Percentiles rank a stretch among this genome's conserved stretches.
Evolutionary conservation across 1,140 invertebrate species (phyloP).

Genomic region (Macrobrachium rosenbergii): DNA sequence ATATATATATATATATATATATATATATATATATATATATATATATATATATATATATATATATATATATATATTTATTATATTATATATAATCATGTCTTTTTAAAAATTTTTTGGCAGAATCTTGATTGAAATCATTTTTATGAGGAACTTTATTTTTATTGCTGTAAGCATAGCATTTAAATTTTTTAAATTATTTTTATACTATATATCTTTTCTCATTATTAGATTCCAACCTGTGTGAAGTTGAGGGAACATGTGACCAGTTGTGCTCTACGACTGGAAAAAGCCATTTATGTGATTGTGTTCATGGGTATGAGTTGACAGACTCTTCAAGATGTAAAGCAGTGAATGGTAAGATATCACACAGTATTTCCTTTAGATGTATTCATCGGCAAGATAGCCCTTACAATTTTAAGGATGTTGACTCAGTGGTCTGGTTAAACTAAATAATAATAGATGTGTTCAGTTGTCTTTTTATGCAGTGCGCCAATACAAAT

Average conservation of each 20-base stretch:
- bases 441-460: constrained; percentile 22
- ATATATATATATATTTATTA: constrained; percentile 4
- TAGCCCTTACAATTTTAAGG: background rate
- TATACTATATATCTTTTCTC: constrained; percentile 68
- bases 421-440: background rate
- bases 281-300: constrained; percentile 80
- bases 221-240: constrained; percentile 81
- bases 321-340: constrained; percentile 74
- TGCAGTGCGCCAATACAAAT: background rate
- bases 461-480: background rate
- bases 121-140: background rate
- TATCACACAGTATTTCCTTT: background rate
- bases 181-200: background rate
- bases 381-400: background rate
- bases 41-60: constrained; percentile 22
- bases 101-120: background rate
- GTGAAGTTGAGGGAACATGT: constrained; percentile 79
- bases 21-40: constrained; percentile 7
- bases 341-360: constrained; percentile 79
- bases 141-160: background rate
- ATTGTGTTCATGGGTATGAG: constrained; percentile 82
- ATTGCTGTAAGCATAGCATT: background rate
- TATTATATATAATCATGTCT: background rate
- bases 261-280: constrained; percentile 85
- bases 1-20: constrained; percentile 9